Evolutionary conservation across 2,888 invertebrate species (phyloP).

Genomic region (Drosophila nigritarsus): DNA sequence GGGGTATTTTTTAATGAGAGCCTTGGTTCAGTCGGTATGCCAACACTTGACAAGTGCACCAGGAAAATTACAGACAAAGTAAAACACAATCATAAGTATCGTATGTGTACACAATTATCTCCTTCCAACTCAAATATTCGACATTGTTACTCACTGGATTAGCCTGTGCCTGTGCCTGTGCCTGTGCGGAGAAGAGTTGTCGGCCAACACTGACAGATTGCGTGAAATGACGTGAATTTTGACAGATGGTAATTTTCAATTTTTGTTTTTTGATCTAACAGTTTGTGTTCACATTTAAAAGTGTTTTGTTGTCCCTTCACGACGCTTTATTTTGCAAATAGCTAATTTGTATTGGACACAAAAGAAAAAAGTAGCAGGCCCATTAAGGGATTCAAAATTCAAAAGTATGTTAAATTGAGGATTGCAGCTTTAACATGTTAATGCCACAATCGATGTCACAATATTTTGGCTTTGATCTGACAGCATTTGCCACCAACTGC

Average conservation of each 20-base stretch:
- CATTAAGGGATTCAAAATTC: constrained; percentile 56
- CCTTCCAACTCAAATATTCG: constrained; percentile 42
- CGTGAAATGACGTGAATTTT: constrained; percentile 79
- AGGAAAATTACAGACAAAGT: constrained; percentile 51
- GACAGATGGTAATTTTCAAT: constrained; percentile 84
- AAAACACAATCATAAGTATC: constrained; percentile 57
- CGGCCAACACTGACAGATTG: constrained; percentile 57
- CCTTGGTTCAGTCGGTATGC: constrained; percentile 63
- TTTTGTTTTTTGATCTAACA: constrained; percentile 82
- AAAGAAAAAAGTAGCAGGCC: constrained; percentile 44
- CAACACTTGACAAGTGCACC: constrained; percentile 77
- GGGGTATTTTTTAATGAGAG: constrained; percentile 72
- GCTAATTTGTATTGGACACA: constrained; percentile 73
- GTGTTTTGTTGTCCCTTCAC: constrained; percentile 76
- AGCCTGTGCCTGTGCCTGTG: constrained; percentile 44
- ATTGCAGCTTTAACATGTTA: constrained; percentile 57
- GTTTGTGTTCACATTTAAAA: constrained; percentile 73
- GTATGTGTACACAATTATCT: constrained; percentile 58
- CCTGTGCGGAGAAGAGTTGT: constrained; percentile 38
- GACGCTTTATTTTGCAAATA: constrained; percentile 67
- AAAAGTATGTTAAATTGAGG: constrained; percentile 38
- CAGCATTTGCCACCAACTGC: not conserved
- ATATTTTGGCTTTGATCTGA: constrained; percentile 76
- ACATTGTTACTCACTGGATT: constrained; percentile 56
- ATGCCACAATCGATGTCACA: constrained; percentile 78